A percentile compares a stretch with the other conserved stretches of the same genome.
Conservation (phyloP, 2,888 invertebrate genomes). For the Polia nebulosa region DNA sequence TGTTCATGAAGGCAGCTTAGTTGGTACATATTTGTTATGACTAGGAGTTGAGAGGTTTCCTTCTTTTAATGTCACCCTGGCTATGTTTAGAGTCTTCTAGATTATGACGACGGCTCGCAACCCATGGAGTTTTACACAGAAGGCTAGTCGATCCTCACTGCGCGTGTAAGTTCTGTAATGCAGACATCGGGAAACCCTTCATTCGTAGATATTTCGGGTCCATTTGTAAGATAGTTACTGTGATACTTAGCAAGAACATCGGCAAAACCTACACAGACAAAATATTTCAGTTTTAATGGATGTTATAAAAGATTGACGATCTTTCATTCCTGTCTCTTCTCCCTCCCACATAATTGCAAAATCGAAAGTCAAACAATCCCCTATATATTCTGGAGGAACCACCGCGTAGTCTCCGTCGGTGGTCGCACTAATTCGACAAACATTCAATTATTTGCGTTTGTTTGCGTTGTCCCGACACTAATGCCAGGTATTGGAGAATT, state of each 20-base stretch:
- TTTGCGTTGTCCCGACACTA: constrained; percentile 85
- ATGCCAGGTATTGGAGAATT: constrained; percentile 82
- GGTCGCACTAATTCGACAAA: constrained; percentile 82
- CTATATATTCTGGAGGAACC: constrained; percentile 30
- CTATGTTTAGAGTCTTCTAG: neutral
- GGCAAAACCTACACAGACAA: neutral
- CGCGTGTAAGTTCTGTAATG: too few species aligned
- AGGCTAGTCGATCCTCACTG: too few species aligned
- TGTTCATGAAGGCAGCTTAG: neutral
- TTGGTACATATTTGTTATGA: neutral
- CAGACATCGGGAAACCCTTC: neutral
- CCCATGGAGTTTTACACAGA: neutral
- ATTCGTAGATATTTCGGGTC: neutral
- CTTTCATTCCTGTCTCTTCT: neutral
- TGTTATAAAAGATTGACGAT: neutral
- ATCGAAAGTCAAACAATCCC: constrained; percentile 18
- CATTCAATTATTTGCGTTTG: constrained; percentile 80
- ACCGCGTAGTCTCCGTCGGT: constrained; percentile 68
- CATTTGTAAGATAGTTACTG: neutral
- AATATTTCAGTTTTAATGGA: neutral
- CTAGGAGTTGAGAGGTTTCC: neutral
- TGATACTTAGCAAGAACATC: neutral
- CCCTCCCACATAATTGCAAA: constrained; percentile 1
- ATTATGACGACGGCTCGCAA: neutral
- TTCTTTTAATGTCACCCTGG: neutral